Evolutionary conservation across 2,797 vertebrate species (phyloP).

Genomic region (Mastacembelus armatus): DNA sequence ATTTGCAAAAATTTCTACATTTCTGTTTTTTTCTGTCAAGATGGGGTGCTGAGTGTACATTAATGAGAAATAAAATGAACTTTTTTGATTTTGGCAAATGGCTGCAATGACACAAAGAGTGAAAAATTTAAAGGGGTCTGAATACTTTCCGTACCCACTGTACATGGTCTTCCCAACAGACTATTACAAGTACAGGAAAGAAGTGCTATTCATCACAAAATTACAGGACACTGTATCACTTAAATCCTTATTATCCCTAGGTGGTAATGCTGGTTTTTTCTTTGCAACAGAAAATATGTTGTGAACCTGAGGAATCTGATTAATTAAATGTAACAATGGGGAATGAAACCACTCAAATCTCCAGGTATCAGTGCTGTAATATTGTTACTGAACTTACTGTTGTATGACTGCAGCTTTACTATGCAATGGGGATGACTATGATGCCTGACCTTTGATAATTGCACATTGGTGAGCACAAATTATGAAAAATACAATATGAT

Average conservation of each 20-base stretch:
- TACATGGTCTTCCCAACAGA: no score
- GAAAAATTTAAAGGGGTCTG: no score
- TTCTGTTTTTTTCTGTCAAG: no score
- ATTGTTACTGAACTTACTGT: conserved; percentile 9
- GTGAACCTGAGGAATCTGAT: neutral
- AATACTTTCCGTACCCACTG: no score
- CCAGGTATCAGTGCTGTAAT: neutral
- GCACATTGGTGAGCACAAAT: neutral
- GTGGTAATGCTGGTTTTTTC: conserved; percentile 5
- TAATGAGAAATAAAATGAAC: no score
- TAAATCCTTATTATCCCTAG: neutral
- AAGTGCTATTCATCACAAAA: no score
- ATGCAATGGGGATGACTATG: conserved; percentile 3
- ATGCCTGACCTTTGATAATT: conserved; percentile 15
- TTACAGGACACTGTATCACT: no score
- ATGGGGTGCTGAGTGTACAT: no score
- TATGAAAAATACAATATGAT: neutral
- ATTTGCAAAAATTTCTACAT: no score
- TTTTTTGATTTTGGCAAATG: no score
- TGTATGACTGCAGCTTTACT: conserved; percentile 17
- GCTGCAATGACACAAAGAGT: no score
- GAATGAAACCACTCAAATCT: conserved; percentile 2
- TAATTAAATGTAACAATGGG: conserved; percentile 7
- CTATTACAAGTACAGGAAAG: no score
- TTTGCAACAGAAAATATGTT: conserved; percentile 3